Conservation (phyloP, 2,888 invertebrate species). For the Tetheella fluctuosa region DNA sequence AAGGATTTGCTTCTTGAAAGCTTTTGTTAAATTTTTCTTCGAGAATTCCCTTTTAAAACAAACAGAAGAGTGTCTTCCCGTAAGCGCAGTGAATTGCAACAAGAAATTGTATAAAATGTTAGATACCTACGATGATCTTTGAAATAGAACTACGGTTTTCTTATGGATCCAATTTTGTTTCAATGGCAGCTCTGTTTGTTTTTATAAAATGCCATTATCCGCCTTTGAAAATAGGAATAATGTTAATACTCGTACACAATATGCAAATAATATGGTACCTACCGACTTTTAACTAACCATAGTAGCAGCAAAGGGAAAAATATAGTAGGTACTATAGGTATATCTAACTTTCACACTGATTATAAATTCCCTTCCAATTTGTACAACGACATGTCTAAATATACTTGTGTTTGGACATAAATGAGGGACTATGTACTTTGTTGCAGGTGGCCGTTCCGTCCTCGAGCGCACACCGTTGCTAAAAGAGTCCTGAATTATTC, state of each 20-base stretch:
- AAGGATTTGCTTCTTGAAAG: conserved; percentile 77
- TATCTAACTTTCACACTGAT: conserved; percentile 26
- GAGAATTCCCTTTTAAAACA: conserved; percentile 64
- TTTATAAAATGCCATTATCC: conserved; percentile 11
- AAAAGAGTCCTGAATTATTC: conserved; percentile 80
- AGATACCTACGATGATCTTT: conserved; percentile 10
- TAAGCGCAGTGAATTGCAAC: conserved; percentile 46
- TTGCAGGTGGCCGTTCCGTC: conserved; percentile 73
- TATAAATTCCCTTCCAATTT: conserved; percentile 55
- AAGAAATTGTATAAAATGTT: conserved; percentile 39
- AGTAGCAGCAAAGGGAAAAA: not conserved
- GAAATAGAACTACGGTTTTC: not conserved
- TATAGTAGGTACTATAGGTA: not conserved
- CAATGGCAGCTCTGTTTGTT: not conserved
- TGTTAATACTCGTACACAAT: no score
- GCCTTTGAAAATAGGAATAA: not conserved
- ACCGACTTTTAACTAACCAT: not conserved
- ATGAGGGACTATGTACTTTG: conserved; percentile 74
- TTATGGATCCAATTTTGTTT: conserved; percentile 3
- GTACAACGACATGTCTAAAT: conserved; percentile 52
- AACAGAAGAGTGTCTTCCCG: conserved; percentile 51
- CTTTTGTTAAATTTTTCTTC: conserved; percentile 70
- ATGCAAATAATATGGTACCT: no score
- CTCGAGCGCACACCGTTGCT: conserved; percentile 59
- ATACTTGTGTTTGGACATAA: conserved; percentile 59